Conservation (phyloP, 2,797 vertebrate species). For the Cirrhinus mrigala region DNA sequence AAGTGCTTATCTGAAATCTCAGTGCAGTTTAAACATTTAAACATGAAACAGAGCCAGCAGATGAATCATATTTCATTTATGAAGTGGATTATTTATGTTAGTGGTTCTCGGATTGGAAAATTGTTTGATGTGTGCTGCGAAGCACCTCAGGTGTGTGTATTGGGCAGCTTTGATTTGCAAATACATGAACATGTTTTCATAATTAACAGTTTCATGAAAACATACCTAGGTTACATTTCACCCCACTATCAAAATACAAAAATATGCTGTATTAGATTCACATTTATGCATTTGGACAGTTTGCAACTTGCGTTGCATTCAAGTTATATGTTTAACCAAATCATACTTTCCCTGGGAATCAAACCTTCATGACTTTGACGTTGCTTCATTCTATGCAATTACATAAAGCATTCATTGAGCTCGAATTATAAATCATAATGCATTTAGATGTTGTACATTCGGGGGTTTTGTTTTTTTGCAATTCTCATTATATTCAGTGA, state of each 20-base stretch:
- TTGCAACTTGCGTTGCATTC: not conserved
- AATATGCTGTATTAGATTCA: not conserved
- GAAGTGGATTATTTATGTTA: conserved; percentile 18
- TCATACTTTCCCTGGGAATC: not conserved
- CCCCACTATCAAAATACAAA: conserved; percentile 1
- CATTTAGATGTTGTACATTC: not conserved
- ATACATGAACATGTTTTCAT: not conserved
- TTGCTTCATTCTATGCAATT: not conserved
- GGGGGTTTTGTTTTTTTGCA: not conserved
- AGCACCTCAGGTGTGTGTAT: conserved; percentile 1
- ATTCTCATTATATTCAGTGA: not conserved
- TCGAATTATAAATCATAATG: not conserved
- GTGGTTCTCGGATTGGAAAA: not conserved
- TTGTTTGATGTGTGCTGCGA: not conserved
- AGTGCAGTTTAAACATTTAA: not conserved
- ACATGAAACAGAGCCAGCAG: not conserved
- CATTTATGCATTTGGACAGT: not conserved
- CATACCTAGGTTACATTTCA: not conserved
- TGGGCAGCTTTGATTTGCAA: not conserved
- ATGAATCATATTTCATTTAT: conserved; percentile 8
- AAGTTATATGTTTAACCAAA: not conserved
- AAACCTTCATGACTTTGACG: not conserved
- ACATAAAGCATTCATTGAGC: not conserved
- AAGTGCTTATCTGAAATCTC: not conserved
- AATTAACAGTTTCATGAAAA: conserved; percentile 8